A percentile compares a stretch with the other conserved stretches of the same genome.
Conservation (phyloP, 2,113 vertebrate genomes). For the Oncorhynchus gorbuscha region DNA sequence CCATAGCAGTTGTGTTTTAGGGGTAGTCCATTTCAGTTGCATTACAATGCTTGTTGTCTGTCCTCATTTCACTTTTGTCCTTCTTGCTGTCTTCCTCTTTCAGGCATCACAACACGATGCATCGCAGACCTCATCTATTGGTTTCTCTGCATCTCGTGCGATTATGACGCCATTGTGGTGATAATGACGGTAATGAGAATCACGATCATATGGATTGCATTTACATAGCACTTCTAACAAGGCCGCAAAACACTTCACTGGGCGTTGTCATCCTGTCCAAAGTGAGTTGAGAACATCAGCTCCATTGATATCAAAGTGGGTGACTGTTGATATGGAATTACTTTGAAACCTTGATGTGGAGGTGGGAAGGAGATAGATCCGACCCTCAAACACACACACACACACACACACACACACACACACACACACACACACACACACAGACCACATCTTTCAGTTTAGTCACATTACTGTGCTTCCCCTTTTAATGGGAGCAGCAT, state of each 20-base stretch:
- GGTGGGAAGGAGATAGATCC: neutral
- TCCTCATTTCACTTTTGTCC: no score
- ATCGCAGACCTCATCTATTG: neutral
- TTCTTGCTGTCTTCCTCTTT: neutral
- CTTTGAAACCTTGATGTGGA: neutral
- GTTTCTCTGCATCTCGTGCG: neutral
- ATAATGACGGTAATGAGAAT: neutral
- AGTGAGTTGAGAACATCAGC: neutral
- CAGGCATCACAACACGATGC: neutral
- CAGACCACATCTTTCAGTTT: neutral
- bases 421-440: no score
- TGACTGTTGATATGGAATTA: neutral
- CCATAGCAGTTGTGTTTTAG: neutral
- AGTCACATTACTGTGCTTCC: conserved; percentile 9
- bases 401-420: no score
- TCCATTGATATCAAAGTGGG: neutral
- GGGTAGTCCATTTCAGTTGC: neutral
- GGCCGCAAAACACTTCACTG: neutral
- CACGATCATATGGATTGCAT: neutral
- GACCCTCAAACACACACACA: neutral
- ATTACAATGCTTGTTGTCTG: no score
- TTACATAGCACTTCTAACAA: neutral
- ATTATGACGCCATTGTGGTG: neutral
- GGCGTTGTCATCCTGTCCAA: no score
- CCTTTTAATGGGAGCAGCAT: neutral